Conservation (phyloP, 2,113 vertebrate species). For the Xenopus laevis region DNA sequence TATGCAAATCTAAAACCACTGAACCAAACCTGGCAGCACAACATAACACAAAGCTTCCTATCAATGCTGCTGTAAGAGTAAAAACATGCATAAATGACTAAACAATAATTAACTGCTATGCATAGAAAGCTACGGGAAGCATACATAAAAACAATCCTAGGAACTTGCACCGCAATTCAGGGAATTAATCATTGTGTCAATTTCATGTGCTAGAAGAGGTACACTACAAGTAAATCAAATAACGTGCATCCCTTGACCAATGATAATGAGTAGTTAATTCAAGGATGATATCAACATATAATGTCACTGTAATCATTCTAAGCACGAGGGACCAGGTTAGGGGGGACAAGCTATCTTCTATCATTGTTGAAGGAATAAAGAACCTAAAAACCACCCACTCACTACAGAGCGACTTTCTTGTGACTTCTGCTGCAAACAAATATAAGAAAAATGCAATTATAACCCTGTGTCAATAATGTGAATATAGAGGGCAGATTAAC, state of each 20-base stretch:
- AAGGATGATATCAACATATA: constrained; percentile 24
- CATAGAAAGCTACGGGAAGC: too few relatives aligned
- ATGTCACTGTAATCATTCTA: constrained; percentile 29
- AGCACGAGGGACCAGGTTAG: constrained; percentile 1
- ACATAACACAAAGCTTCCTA: too few relatives aligned
- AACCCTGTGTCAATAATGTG: constrained; percentile 29
- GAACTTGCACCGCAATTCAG: background rate
- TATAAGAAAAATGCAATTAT: constrained; percentile 12
- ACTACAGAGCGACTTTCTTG: background rate
- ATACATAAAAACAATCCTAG: too few relatives aligned
- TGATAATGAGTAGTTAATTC: constrained; percentile 29
- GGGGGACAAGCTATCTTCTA: background rate
- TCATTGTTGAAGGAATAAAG: constrained; percentile 8
- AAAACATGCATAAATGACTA: too few relatives aligned
- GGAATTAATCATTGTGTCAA: constrained; percentile 25
- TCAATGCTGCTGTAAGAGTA: too few relatives aligned
- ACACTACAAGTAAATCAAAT: constrained; percentile 30
- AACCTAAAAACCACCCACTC: background rate
- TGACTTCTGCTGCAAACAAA: constrained; percentile 11
- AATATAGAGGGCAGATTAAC: constrained; percentile 36
- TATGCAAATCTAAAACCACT: too few relatives aligned
- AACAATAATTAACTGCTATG: too few relatives aligned
- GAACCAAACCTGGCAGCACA: too few relatives aligned
- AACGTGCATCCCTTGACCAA: constrained; percentile 25
- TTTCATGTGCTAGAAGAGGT: constrained; percentile 7